Evolutionary conservation across 2,888 invertebrate species (phyloP).

Genomic region (Chaitophorus viminalis): DNA sequence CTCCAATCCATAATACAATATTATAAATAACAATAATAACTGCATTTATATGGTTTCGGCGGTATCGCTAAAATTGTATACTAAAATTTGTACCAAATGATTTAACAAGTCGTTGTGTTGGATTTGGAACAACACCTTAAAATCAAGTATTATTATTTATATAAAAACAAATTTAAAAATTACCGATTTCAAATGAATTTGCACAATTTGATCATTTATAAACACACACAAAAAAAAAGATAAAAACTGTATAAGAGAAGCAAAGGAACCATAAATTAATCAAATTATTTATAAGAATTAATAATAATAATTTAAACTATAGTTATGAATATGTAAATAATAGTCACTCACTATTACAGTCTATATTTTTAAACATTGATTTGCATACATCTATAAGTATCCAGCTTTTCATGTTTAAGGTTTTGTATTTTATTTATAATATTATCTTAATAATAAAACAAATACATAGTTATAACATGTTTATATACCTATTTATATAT

Average conservation of each 20-base stretch:
- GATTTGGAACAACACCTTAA: too few relatives aligned
- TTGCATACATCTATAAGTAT: slow-evolving; percentile 8
- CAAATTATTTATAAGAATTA: not conserved
- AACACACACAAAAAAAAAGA: not conserved
- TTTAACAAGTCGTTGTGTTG: not conserved
- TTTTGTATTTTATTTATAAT: slow-evolving; percentile 21
- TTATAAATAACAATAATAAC: not conserved
- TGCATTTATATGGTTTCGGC: not conserved
- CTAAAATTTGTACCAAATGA: not conserved
- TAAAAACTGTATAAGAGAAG: not conserved
- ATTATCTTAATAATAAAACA: slow-evolving; percentile 37
- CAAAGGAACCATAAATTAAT: slow-evolving; percentile 25
- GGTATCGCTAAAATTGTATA: not conserved
- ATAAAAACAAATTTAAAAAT: not conserved
- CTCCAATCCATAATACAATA: not conserved
- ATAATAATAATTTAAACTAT: not conserved
- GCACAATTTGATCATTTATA: not conserved
- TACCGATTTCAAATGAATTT: not conserved
- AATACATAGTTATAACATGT: slow-evolving; percentile 13
- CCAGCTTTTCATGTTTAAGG: not conserved
- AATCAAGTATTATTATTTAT: too few relatives aligned
- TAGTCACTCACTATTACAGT: not conserved
- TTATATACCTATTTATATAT: too few relatives aligned
- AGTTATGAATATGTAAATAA: not conserved
- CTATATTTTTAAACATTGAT: not conserved